phyloP scores from a whole-genome alignment of 1,140 invertebrate species.

The Lethocerus indicus region DNA sequence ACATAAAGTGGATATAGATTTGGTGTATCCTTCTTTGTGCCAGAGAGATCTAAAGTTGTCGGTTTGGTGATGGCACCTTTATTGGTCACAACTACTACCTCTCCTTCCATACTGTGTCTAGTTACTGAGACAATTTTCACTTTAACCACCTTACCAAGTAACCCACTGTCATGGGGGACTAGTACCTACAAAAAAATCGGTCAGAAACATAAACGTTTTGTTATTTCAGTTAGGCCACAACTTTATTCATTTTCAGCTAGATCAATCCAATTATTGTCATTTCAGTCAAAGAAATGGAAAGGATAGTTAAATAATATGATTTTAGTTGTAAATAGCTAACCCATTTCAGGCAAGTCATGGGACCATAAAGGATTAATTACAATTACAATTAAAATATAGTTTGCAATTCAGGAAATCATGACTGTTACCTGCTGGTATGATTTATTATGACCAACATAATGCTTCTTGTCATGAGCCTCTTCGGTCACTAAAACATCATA shows the following conservation, averaged over 20 bases:
- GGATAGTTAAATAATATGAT: neutral
- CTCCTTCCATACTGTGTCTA: slow-evolving; percentile 76
- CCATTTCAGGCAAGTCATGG: neutral
- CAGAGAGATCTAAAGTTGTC: neutral
- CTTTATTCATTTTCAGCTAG: neutral
- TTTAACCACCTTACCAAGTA: slow-evolving; percentile 66
- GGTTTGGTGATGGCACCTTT: neutral
- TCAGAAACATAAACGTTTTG: neutral
- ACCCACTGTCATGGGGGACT: slow-evolving; percentile 54
- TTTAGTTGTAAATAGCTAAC: neutral
- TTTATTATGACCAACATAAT: slow-evolving; percentile 91
- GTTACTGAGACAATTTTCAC: slow-evolving; percentile 57
- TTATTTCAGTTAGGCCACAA: neutral
- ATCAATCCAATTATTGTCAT: neutral
- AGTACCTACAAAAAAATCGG: slow-evolving; percentile 40
- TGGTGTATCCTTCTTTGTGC: neutral
- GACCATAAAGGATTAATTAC: neutral
- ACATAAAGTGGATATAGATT: neutral
- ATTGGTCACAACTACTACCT: slow-evolving; percentile 19
- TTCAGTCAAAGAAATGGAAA: neutral
- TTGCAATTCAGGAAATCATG: neutral
- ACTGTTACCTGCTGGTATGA: slow-evolving; percentile 73
- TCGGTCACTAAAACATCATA: slow-evolving; percentile 85
- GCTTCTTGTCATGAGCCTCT: slow-evolving; percentile 73
- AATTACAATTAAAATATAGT: neutral